These are phyloP conservation scores for Pyxicephalus adspersus DNA, from an alignment of 2,113 vertebrate species.

Conservation along the genomic window DNA sequence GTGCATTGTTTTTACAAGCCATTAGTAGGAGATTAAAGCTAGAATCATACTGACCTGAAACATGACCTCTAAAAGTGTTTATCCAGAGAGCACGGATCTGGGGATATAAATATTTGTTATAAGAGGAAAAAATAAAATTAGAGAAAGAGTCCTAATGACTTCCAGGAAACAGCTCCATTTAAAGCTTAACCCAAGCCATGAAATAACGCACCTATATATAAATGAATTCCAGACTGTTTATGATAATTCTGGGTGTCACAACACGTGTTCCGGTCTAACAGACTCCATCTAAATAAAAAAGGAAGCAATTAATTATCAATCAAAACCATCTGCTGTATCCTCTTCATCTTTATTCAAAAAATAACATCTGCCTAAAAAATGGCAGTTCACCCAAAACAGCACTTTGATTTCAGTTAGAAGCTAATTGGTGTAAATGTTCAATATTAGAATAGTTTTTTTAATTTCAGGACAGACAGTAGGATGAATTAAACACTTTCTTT, in stretches of 20 bases:
- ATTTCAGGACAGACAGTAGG: too few species aligned
- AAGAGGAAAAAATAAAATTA: slow-evolving; percentile 50
- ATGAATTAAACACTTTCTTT: too few species aligned
- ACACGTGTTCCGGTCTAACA: neutral
- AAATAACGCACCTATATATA: slow-evolving; percentile 12
- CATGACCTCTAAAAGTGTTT: slow-evolving; percentile 17
- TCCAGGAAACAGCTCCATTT: slow-evolving; percentile 44
- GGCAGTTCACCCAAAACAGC: too few species aligned
- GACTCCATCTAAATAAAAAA: neutral
- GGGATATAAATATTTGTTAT: slow-evolving; percentile 47
- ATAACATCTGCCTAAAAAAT: too few species aligned
- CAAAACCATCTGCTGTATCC: too few species aligned
- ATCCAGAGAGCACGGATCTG: slow-evolving; percentile 23
- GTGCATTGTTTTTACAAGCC: slow-evolving; percentile 12
- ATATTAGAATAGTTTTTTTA: too few species aligned
- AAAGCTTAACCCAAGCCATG: neutral
- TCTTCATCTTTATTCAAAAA: too few species aligned
- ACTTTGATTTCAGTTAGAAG: too few species aligned
- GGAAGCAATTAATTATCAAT: neutral
- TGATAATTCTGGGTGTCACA: slow-evolving; percentile 27
- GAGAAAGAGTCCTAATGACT: slow-evolving; percentile 40
- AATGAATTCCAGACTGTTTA: slow-evolving; percentile 22
- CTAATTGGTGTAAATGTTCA: too few species aligned
- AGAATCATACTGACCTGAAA: slow-evolving; percentile 20
- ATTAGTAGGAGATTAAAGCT: slow-evolving; percentile 25